Percentiles rank a stretch among this genome's conserved stretches.
These are phyloP conservation scores for Rhinichthys osculus DNA, from an alignment of 2,797 vertebrate species.

Conservation along the genomic window DNA sequence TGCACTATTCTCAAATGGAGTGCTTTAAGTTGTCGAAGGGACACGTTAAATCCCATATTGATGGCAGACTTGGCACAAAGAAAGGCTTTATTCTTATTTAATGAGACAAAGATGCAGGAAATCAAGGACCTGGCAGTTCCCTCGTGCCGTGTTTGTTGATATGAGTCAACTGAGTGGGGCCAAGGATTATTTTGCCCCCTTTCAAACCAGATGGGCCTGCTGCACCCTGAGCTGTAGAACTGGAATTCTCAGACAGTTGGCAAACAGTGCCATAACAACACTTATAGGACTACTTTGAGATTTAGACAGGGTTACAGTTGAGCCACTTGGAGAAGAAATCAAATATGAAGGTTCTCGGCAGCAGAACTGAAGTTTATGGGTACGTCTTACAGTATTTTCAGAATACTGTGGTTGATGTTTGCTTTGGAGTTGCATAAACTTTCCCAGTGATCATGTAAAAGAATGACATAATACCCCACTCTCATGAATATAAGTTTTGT, in stretches of 20 bases:
- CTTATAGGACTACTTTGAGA: constrained; percentile 32
- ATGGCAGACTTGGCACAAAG: constrained; percentile 47
- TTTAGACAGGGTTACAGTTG: constrained; percentile 40
- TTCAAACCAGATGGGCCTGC: constrained; percentile 69
- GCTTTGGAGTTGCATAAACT: constrained; percentile 21
- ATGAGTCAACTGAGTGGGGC: constrained; percentile 48
- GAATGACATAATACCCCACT: neutral
- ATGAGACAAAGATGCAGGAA: constrained; percentile 54
- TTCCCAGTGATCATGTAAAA: neutral
- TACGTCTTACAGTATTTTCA: neutral
- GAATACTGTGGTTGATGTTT: constrained; percentile 12
- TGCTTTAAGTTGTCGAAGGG: constrained; percentile 31
- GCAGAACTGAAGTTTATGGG: neutral
- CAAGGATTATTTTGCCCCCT: constrained; percentile 54
- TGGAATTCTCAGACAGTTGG: constrained; percentile 65
- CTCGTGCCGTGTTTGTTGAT: constrained; percentile 49
- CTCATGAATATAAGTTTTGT: constrained; percentile 32
- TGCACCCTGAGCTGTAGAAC: constrained; percentile 31
- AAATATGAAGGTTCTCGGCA: neutral
- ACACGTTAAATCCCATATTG: constrained; percentile 32
- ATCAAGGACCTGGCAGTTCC: constrained; percentile 50
- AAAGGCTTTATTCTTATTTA: constrained; percentile 54
- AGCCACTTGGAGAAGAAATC: constrained; percentile 22
- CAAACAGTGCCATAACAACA: constrained; percentile 54
- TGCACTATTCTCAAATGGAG: constrained; percentile 13